Evolutionary conservation across 2,797 vertebrate genomes (phyloP), one percentile per base, ranked within the genome.

Genomic region (Odontamblyopus lacepedii): DNA sequence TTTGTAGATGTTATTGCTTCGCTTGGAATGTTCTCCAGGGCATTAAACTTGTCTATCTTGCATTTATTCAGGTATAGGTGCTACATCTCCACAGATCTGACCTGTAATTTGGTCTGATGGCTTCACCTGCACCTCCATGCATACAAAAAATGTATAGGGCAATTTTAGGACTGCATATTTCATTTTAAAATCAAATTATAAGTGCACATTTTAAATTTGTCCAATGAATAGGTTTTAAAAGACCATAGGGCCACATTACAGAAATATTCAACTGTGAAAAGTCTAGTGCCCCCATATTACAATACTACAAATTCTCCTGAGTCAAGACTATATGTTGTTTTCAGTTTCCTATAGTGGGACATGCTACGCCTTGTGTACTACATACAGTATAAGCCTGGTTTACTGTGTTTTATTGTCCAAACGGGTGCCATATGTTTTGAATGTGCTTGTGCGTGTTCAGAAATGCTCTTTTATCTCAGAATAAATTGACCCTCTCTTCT

Each of bases 401-500:
- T 63, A 63, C 63, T 27, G 63, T 44, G 41, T 65, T 71, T 35
- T 66, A 63, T 67, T 78, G 76, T 71, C 19, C 70, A 71, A 41
- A 50, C 63, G 71, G 38, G 27, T 69, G 51, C 44, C 44, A 55
- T 71, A 38, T 65, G 63, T 67, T 63, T 32, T 26, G 18, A 48
- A 26, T 48, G 29, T 67, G 67, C 12, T 53, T 30, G 63, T 63
- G 19, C 67, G 62, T 50, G 63, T 64, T 64, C n/a, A 26, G 38
- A 41, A 26, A 64, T 71, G 71, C 73, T 73, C 75, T 76, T 72
- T 68, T 63, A 81, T 71, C 51, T 32, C 71, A 30, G 83, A 86
- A 80, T 81, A 81, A 82, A 88, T 80, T 82, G 84, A 82, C 78
- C 76, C 48, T 44, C 65, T 79, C 62, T 69, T n/a, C 61, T 71